Conservation (phyloP, 2,113 vertebrate species). For the Zosterops japonicus region DNA sequence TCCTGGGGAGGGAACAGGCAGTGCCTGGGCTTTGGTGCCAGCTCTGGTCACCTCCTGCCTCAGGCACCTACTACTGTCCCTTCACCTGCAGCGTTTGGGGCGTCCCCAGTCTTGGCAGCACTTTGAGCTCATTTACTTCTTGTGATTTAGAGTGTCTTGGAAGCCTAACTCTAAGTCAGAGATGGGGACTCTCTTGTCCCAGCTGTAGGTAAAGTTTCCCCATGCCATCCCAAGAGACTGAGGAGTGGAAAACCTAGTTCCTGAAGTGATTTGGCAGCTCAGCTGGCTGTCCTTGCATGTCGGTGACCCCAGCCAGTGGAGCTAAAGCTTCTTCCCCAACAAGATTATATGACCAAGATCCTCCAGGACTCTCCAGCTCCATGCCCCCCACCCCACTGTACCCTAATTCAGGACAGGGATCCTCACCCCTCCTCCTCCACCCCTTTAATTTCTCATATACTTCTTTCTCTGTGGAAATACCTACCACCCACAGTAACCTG, state of each 20-base stretch:
- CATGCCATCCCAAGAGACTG: neutral
- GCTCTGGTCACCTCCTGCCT: fast-evolving
- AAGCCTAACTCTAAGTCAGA: neutral
- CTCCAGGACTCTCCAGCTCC: neutral
- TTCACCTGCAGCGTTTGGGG: fast-evolving
- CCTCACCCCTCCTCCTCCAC: neutral
- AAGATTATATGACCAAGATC: neutral
- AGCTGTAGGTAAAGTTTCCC: neutral
- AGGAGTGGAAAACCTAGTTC: neutral
- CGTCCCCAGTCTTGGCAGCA: fast-evolving
- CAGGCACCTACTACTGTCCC: fast-evolving
- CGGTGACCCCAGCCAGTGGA: neutral
- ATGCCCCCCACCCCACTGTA: neutral
- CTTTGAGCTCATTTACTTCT: neutral
- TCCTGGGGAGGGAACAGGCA: constrained; percentile 61
- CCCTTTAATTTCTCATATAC: neutral
- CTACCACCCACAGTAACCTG: fast-evolving
- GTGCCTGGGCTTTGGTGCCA: fast-evolving
- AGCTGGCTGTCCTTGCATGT: neutral
- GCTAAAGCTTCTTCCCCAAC: neutral
- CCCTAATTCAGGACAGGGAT: neutral
- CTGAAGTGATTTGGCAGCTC: neutral
- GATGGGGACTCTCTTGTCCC: fast-evolving
- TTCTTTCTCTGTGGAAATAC: neutral
- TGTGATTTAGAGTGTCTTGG: neutral